Base-by-base conservation (phyloP, 2,888 invertebrate species). In the Polydrusus cervinus region DNA sequence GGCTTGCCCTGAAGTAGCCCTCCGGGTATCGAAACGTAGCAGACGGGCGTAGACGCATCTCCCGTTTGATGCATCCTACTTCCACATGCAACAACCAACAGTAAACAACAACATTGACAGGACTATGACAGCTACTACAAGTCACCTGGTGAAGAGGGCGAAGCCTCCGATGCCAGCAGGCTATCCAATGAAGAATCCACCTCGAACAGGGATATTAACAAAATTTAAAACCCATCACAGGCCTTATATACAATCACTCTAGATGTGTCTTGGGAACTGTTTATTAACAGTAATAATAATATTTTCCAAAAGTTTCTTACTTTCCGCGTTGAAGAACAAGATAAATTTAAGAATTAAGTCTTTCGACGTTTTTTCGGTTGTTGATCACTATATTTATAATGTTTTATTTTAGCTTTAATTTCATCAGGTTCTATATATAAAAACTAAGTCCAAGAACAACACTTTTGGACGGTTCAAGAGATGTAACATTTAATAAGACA, bases 111-210 rank as follows among this genome's bases (percentile, higher is more conserved):
- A 68, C 53, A 25, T 25, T 18, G 53, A 68, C 69, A 62, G 34
- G 34, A 67, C 57, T 38, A 53, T 45, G 61, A 64, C 74, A 64
- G 51, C 71, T 51, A 74, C 74, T 66, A 74, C 60, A 72, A 70
- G 60, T 68, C 68, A 73, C 72, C 75, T 78, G 84, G 83, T 62
- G 81, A 80, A 79, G 84, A 82, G 83, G 84, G 85, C 82, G 83
- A 82, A 74, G 74, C 77, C 76, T 74, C 77, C 69, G 83, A 84
- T 83, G 84, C 85, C 82, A 83, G 80, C 82, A 82, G 80, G 74
- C 79, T 81, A 73, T 81, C 82, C 74, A 83, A 82, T 76, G 86
- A 82, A 76, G 86, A 84, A 86, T 87, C 87, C 87, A 87, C 87
- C 81, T 84, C 86, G 83, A 83, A 81, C 64, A 80, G 66, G 61